Evolutionary conservation across 1,140 invertebrate genomes (phyloP).

Genomic region (Anoplophora glabripennis): DNA sequence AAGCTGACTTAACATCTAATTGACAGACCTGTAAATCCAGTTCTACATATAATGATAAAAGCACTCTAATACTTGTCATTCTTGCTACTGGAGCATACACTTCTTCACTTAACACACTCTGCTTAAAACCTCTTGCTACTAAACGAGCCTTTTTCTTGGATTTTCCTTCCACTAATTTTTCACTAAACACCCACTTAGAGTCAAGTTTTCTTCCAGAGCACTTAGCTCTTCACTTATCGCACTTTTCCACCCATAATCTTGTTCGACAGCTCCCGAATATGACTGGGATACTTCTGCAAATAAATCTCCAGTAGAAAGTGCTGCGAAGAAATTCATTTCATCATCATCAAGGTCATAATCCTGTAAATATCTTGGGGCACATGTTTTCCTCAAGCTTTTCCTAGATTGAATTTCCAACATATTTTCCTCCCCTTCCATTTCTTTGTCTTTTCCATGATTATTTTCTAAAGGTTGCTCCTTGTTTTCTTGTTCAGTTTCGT

Average conservation of each 20-base stretch:
- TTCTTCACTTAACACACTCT: slow-evolving; percentile 44
- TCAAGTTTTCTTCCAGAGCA: slow-evolving; percentile 34
- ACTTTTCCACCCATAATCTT: slow-evolving; percentile 15
- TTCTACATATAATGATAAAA: slow-evolving; percentile 7
- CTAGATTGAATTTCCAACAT: no score
- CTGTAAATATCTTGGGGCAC: neutral
- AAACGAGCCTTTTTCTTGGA: slow-evolving; percentile 44
- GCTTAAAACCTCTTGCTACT: slow-evolving; percentile 49
- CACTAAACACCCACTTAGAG: slow-evolving; percentile 44
- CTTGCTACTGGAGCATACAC: slow-evolving; percentile 38
- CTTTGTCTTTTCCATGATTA: neutral
- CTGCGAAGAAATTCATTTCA: slow-evolving; percentile 14
- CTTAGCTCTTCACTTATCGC: slow-evolving; percentile 39
- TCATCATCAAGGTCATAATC: neutral
- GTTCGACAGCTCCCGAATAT: neutral
- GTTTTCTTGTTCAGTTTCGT: neutral
- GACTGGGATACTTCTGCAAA: neutral
- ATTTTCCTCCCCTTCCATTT: neutral
- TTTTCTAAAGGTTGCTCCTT: neutral
- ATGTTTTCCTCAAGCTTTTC: neutral
- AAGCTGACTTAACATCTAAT: slow-evolving; percentile 14
- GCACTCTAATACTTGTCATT: slow-evolving; percentile 12
- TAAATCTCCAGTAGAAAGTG: slow-evolving; percentile 16
- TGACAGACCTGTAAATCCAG: neutral
- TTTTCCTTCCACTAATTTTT: neutral